Conservation (phyloP, 2,113 vertebrate species). For the Serinus canaria region DNA sequence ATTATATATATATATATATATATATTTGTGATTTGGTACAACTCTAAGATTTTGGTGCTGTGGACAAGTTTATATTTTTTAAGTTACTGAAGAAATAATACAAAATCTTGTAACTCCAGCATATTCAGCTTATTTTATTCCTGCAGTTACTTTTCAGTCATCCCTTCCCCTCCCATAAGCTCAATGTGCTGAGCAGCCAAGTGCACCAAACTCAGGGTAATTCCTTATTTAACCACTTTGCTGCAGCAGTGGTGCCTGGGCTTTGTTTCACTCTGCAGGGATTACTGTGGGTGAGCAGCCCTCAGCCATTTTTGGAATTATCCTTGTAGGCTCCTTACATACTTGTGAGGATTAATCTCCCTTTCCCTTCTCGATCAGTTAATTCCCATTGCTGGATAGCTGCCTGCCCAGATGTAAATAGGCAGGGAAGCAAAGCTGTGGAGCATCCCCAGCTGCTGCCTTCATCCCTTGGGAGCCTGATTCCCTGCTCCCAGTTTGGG, state of each 20-base stretch:
- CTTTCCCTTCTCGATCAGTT: neutral
- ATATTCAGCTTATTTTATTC: neutral
- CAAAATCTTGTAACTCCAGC: neutral
- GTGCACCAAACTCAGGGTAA: accelerated
- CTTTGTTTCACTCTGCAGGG: neutral
- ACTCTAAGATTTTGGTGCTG: neutral
- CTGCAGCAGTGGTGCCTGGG: neutral
- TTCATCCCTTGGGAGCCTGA: accelerated
- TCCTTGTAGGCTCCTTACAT: neutral
- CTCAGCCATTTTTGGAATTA: conserved; percentile 15
- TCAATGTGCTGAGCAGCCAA: neutral
- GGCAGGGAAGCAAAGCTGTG: neutral
- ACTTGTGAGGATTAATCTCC: conserved; percentile 8
- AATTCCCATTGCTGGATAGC: neutral
- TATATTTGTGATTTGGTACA: neutral
- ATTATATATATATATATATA: too few relatives aligned
- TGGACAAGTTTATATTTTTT: neutral
- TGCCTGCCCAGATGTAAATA: neutral
- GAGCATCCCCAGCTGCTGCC: neutral
- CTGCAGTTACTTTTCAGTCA: neutral
- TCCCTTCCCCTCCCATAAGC: neutral
- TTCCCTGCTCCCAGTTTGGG: neutral
- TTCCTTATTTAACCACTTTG: conserved; percentile 14
- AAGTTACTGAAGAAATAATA: neutral
- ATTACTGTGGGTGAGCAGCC: neutral